phyloP scores from a whole-genome alignment of 1,140 invertebrate species.

The Mesaphorura yosii region DNA sequence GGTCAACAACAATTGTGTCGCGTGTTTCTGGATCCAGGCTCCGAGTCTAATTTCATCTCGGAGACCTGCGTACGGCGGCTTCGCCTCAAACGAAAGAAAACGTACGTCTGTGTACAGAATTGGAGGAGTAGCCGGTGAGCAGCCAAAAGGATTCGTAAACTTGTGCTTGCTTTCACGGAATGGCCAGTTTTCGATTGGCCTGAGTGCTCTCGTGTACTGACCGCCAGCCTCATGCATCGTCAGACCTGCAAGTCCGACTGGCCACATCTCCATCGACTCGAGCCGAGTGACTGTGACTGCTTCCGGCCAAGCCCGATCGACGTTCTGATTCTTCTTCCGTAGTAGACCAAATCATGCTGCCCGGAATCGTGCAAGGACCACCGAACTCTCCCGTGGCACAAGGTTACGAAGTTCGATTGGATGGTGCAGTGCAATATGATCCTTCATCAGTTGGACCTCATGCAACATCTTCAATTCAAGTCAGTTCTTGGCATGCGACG shows the following conservation, averaged over 20 bases:
- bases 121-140: not conserved
- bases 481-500: not conserved
- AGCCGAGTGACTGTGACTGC: conserved; percentile 1
- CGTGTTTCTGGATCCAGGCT: conserved; percentile 7
- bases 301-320: not conserved
- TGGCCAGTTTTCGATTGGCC: not conserved
- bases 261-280: not conserved
- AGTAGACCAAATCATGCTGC: not conserved
- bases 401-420: not conserved
- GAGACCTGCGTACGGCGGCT: not conserved
- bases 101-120: not conserved
- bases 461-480: not conserved
- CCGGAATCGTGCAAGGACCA: not conserved
- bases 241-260: not conserved
- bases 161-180: not conserved
- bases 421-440: not conserved
- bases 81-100: not conserved
- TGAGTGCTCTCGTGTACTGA: not conserved
- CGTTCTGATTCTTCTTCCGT: not conserved
- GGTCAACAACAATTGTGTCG: not conserved
- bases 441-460: not conserved
- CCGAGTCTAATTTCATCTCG: conserved; percentile 5
- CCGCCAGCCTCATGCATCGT: not conserved
- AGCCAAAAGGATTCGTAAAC: not conserved
- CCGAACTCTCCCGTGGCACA: not conserved